These are phyloP conservation scores for Luscinia megarhynchos DNA, from an alignment of 2,797 vertebrate genomes.

Conservation along the genomic window DNA sequence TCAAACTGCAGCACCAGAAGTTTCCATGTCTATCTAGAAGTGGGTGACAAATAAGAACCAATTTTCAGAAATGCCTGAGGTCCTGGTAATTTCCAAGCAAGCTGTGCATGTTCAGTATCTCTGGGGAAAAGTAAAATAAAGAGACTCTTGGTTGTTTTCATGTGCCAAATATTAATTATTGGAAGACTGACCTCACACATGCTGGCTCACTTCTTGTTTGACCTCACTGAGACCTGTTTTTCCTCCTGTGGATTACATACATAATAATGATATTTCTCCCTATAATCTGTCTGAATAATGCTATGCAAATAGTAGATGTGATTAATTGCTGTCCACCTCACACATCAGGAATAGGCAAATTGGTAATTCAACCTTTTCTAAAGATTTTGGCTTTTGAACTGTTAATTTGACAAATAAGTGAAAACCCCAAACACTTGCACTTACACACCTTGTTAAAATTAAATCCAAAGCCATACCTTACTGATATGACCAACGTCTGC, in stretches of 20 bases:
- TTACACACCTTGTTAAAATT: neutral
- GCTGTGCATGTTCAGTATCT: neutral
- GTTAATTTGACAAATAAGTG: neutral
- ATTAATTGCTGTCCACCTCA: neutral
- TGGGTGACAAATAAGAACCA: neutral
- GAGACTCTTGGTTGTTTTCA: neutral
- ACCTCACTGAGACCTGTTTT: neutral
- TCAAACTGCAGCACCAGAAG: neutral
- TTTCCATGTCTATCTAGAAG: neutral
- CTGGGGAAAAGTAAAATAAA: neutral
- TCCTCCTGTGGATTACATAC: neutral
- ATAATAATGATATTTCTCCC: neutral
- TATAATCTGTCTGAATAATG: neutral
- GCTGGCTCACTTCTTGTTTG: slow-evolving; percentile 6
- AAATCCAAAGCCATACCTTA: neutral
- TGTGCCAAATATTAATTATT: neutral
- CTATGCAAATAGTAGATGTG: neutral
- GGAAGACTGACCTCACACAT: neutral
- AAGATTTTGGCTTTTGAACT: neutral
- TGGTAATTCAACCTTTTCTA: neutral
- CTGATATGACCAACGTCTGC: neutral
- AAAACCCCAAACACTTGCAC: neutral
- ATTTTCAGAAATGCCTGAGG: neutral
- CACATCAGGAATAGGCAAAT: neutral
- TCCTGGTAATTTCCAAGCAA: neutral